phyloP scores from a whole-genome alignment of 2,113 vertebrate species.

The Pica pica region DNA sequence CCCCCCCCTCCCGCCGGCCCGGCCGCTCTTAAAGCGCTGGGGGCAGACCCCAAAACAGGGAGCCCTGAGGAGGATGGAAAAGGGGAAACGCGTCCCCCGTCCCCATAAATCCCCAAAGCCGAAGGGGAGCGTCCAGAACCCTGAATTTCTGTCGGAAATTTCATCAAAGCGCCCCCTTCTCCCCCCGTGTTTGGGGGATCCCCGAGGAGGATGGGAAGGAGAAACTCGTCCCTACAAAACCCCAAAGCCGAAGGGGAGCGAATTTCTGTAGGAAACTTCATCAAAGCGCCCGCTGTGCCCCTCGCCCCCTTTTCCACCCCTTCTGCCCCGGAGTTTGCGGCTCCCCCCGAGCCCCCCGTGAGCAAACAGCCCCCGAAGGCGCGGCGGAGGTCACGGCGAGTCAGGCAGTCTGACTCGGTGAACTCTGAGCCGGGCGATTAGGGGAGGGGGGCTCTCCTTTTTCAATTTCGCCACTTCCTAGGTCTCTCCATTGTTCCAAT shows the following conservation, averaged over 20 bases:
- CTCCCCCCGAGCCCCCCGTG: background rate
- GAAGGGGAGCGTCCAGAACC: no score
- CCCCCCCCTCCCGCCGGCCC: constrained; percentile 80
- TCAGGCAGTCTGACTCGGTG: constrained; percentile 55
- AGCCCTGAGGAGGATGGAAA: background rate
- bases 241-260: no score
- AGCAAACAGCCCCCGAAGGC: background rate
- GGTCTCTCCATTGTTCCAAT: constrained; percentile 73
- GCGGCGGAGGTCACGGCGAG: constrained; percentile 52
- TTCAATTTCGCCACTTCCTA: constrained; percentile 71
- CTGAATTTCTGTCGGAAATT: no score
- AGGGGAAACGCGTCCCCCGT: background rate
- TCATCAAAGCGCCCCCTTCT: no score
- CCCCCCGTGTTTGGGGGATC: no score
- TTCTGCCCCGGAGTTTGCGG: no score
- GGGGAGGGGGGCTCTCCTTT: constrained; percentile 22
- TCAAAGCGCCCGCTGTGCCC: background rate
- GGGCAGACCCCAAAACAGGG: background rate
- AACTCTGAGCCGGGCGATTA: constrained; percentile 63
- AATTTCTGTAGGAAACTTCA: constrained; percentile 12
- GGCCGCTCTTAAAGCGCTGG: constrained; percentile 36
- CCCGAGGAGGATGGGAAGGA: no score
- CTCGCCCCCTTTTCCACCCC: no score
- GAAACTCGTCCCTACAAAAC: no score
- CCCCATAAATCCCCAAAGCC: no score